phyloP scores from a whole-genome alignment of 2,113 vertebrate species.

The Polyodon spathula region DNA sequence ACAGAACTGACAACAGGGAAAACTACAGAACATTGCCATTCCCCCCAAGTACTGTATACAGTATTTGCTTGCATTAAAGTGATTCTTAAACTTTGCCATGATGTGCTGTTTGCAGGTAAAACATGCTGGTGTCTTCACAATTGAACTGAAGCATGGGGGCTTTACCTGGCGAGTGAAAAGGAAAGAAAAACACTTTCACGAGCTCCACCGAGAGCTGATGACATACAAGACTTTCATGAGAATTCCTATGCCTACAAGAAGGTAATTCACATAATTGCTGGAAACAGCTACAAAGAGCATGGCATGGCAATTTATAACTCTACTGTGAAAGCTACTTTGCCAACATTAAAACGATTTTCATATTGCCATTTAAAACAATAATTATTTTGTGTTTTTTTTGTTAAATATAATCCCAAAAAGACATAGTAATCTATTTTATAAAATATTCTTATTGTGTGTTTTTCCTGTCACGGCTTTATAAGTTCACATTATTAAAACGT shows the following conservation, averaged over 20 bases:
- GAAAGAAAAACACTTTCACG: constrained; percentile 93
- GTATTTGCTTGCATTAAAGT: background rate
- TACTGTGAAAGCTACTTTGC: background rate
- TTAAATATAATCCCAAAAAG: no score
- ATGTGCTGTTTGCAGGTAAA: constrained; percentile 41
- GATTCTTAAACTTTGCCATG: background rate
- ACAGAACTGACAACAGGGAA: no score
- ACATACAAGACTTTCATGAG: constrained; percentile 90
- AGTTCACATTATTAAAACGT: no score
- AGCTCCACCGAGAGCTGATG: constrained; percentile 84
- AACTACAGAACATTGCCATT: no score
- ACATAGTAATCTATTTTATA: no score
- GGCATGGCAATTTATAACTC: background rate
- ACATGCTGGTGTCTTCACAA: constrained; percentile 74
- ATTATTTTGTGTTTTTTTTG: no score
- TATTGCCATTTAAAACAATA: no score
- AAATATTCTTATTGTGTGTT: no score
- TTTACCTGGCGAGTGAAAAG: constrained; percentile 90
- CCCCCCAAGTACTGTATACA: background rate
- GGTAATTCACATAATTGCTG: constrained; percentile 63
- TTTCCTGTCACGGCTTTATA: no score
- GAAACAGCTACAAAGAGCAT: constrained; percentile 28
- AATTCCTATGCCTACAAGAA: constrained; percentile 85
- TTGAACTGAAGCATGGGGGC: constrained; percentile 84
- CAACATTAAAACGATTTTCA: no score